phyloP scores from a whole-genome alignment of 2,113 vertebrate species.

The Ceyx cyanopectus region DNA sequence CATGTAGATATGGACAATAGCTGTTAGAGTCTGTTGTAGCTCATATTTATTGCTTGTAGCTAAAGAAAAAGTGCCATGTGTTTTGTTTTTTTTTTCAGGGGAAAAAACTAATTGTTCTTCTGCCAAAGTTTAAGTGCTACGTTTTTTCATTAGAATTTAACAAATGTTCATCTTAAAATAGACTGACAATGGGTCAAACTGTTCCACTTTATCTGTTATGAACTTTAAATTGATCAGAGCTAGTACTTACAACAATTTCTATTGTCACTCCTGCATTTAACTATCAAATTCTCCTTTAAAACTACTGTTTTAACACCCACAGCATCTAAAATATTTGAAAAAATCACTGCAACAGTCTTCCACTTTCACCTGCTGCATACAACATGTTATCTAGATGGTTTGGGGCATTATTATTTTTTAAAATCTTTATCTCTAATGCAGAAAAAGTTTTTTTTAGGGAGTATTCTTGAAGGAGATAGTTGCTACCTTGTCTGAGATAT shows the following conservation, averaged over 20 bases:
- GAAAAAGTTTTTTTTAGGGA: not conserved
- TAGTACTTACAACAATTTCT: conserved; percentile 60
- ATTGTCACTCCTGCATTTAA: conserved; percentile 55
- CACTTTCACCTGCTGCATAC: not conserved
- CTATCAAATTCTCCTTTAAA: not conserved
- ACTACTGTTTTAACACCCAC: not conserved
- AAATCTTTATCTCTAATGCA: not conserved
- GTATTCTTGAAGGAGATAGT: not conserved
- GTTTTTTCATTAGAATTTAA: conserved; percentile 84
- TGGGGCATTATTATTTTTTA: not conserved
- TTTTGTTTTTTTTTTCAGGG: conserved; percentile 54
- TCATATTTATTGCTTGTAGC: conserved; percentile 66
- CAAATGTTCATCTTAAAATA: conserved; percentile 86
- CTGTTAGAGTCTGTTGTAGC: conserved; percentile 38
- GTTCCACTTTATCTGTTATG: conserved; percentile 68
- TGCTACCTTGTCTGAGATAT: not conserved
- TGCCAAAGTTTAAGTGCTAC: conserved; percentile 83
- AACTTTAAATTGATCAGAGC: conserved; percentile 74
- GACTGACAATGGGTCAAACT: conserved; percentile 79
- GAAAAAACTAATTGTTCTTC: conserved; percentile 70
- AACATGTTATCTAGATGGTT: not conserved
- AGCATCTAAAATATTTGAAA: conserved; percentile 1
- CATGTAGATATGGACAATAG: conserved; percentile 1
- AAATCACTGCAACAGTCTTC: not conserved
- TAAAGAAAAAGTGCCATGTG: conserved; percentile 47